phyloP scores from a whole-genome alignment of 1,140 invertebrate genomes.

The Plutomurus gul region DNA sequence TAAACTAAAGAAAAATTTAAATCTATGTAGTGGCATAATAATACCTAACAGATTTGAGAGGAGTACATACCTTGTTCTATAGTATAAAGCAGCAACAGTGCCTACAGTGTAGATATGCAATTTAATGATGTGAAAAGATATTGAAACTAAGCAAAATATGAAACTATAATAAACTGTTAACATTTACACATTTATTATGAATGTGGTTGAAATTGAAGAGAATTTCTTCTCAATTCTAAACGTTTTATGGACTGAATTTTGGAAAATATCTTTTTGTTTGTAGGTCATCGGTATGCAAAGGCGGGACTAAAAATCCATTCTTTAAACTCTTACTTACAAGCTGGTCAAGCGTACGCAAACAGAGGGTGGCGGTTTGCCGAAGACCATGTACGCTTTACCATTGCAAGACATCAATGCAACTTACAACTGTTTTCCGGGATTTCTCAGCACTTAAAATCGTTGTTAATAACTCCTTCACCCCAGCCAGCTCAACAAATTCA shows the following conservation, averaged over 20 bases:
- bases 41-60: no score
- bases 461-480: constrained; percentile 75
- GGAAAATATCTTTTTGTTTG: background rate
- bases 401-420: constrained; percentile 77
- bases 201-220: no score
- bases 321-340: constrained; percentile 87
- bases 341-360: constrained; percentile 81
- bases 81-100: no score
- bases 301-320: constrained; percentile 88
- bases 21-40: background rate
- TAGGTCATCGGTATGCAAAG: constrained; percentile 65
- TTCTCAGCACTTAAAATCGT: constrained; percentile 74
- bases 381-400: constrained; percentile 93
- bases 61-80: no score
- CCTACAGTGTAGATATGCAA: no score
- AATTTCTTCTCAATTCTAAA: background rate
- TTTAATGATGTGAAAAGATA: no score
- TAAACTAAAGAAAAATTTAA: constrained; percentile 73
- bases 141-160: no score
- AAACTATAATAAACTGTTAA: no score
- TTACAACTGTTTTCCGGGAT: constrained; percentile 66
- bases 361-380: constrained; percentile 87
- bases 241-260: background rate
- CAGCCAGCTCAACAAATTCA: constrained; percentile 75
- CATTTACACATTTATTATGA: no score